Conservation (phyloP, 2,797 vertebrate species). For the Spea hammondii region DNA sequence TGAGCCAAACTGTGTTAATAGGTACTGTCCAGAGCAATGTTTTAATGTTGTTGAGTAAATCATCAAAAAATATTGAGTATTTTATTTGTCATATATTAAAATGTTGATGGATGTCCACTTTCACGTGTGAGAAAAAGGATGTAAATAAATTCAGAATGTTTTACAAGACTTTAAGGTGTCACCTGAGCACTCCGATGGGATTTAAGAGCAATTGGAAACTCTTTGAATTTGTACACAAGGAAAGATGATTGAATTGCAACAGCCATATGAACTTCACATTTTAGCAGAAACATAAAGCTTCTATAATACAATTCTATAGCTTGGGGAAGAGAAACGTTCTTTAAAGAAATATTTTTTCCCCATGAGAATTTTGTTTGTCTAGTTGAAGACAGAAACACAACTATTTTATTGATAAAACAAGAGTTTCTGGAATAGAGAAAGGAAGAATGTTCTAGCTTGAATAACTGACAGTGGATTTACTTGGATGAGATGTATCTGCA, state of each 20-base stretch:
- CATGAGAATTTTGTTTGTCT: not conserved
- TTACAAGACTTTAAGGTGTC: not conserved
- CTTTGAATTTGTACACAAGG: not conserved
- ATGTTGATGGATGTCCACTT: too few relatives aligned
- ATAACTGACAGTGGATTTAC: too few relatives aligned
- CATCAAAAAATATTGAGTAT: too few relatives aligned
- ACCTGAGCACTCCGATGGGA: not conserved
- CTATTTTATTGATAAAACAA: not conserved
- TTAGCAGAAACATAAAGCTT: not conserved
- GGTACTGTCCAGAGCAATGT: too few relatives aligned
- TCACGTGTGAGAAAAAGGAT: too few relatives aligned
- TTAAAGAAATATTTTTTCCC: not conserved
- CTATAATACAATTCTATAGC: not conserved
- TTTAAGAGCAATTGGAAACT: not conserved
- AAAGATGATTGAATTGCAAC: not conserved
- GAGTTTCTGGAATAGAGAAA: not conserved
- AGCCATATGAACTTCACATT: not conserved
- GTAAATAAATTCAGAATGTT: too few relatives aligned
- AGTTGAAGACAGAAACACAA: not conserved
- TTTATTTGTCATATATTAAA: too few relatives aligned
- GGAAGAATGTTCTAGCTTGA: too few relatives aligned
- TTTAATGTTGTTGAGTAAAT: too few relatives aligned
- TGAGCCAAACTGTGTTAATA: too few relatives aligned
- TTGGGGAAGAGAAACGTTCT: not conserved
- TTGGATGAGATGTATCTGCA: too few relatives aligned